Evolutionary conservation across 2,113 vertebrate species (phyloP).

Genomic region (Galbula dea): DNA sequence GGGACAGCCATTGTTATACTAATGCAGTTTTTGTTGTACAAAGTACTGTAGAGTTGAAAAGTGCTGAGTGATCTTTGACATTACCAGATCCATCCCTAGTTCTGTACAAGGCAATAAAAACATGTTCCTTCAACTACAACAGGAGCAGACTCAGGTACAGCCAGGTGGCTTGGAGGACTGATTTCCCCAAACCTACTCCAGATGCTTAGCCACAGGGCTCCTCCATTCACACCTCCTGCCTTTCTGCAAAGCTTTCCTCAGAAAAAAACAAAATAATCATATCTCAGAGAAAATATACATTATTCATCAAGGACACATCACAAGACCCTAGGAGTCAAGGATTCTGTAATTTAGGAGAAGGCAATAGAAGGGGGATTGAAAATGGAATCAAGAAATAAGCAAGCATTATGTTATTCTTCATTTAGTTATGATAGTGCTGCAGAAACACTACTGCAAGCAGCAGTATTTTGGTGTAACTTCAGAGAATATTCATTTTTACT

Average conservation of each 20-base stretch:
- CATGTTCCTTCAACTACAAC: not conserved
- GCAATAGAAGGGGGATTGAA: not conserved
- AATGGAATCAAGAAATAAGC: not conserved
- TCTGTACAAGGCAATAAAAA: not conserved
- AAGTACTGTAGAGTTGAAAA: not conserved
- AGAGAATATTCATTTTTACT: not conserved
- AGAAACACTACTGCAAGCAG: not conserved
- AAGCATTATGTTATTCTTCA: not conserved
- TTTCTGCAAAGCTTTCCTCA: not conserved
- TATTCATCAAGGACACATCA: not conserved
- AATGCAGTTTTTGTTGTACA: not conserved
- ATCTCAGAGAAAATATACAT: not conserved
- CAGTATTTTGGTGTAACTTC: not conserved
- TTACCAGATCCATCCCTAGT: not conserved
- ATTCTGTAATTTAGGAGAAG: not conserved
- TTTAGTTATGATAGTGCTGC: not conserved
- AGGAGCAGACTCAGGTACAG: not conserved
- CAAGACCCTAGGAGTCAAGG: not conserved
- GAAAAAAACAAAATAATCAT: too few species aligned
- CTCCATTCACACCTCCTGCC: not conserved
- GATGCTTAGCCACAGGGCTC: not conserved
- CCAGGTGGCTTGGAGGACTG: not conserved
- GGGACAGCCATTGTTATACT: not conserved
- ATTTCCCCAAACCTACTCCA: not conserved
- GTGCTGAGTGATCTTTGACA: not conserved